Percentiles rank a stretch among this genome's conserved stretches.
These are phyloP conservation scores for Dermolepida albohirtum DNA, from an alignment of 2,888 invertebrate genomes.

Conservation along the genomic window DNA sequence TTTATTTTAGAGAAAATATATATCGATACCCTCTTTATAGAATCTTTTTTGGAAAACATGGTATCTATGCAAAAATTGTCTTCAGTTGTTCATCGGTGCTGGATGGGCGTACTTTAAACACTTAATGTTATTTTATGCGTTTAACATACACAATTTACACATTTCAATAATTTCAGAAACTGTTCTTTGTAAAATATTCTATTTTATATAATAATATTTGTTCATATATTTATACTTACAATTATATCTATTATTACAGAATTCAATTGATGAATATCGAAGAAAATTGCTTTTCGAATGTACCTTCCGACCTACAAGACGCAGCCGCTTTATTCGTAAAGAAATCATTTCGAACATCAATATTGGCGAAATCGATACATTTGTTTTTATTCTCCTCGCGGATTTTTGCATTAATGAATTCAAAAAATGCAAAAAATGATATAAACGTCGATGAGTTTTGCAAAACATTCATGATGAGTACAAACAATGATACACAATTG, in stretches of 20 bases:
- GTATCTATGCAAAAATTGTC: too few species aligned
- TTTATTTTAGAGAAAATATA: too few species aligned
- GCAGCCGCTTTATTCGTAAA: slow-evolving; percentile 43
- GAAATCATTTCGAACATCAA: slow-evolving; percentile 45
- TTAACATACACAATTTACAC: too few species aligned
- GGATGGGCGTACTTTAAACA: too few species aligned
- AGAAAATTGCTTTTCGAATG: slow-evolving; percentile 42
- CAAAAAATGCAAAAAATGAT: slow-evolving; percentile 35
- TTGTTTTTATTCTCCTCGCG: slow-evolving; percentile 53
- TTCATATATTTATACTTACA: background rate
- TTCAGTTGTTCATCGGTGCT: too few species aligned
- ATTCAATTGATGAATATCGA: slow-evolving; percentile 40
- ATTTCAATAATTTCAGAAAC: background rate
- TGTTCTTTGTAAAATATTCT: background rate
- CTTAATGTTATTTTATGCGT: too few species aligned
- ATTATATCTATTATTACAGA: slow-evolving; percentile 37
- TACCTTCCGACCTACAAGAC: slow-evolving; percentile 8
- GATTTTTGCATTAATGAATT: slow-evolving; percentile 46
- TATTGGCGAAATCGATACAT: slow-evolving; percentile 46
- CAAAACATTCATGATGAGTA: slow-evolving; percentile 47
- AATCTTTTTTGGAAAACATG: too few species aligned
- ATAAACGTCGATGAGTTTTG: slow-evolving; percentile 48
- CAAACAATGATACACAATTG: slow-evolving; percentile 47
- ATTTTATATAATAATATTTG: background rate
- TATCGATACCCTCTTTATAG: too few species aligned